Conservation (phyloP, 2,888 invertebrate genomes). For the Apoda limacodes region DNA sequence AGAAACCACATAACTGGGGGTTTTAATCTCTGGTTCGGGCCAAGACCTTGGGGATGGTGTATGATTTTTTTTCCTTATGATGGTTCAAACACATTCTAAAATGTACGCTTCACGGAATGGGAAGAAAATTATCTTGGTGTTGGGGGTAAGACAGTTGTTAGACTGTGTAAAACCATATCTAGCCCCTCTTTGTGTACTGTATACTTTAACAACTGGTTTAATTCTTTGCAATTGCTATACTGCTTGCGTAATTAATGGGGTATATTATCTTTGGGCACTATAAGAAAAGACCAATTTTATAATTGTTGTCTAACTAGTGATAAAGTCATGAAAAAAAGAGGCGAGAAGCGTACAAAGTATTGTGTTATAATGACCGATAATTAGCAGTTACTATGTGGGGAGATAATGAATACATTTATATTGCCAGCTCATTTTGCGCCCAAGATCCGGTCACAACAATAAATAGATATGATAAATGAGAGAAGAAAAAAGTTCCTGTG, state of each 20-base stretch:
- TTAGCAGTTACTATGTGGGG: constrained; percentile 14
- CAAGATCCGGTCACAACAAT: constrained; percentile 13
- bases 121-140: constrained; percentile 10
- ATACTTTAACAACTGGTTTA: constrained; percentile 16
- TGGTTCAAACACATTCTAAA: constrained; percentile 10
- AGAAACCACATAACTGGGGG: constrained; percentile 23
- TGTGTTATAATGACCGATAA: constrained; percentile 13
- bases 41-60: constrained; percentile 20
- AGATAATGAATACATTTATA: constrained; percentile 12
- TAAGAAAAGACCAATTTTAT: constrained; percentile 12
- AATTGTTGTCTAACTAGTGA: constrained; percentile 9
- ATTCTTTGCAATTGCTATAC: constrained; percentile 10
- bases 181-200: constrained; percentile 12
- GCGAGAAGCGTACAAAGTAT: constrained; percentile 11
- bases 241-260: constrained; percentile 13
- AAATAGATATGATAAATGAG: constrained; percentile 12
- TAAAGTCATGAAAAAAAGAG: constrained; percentile 14
- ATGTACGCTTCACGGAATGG: constrained; percentile 7
- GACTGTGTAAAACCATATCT: constrained; percentile 13
- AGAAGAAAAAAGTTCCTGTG: constrained; percentile 6
- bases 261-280: constrained; percentile 14
- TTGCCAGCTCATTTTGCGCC: constrained; percentile 16
- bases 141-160: constrained; percentile 8
- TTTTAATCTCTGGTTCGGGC: constrained; percentile 18
- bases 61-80: constrained; percentile 23